Conservation (phyloP, 1,140 invertebrate species). For the Phthorimaea operculella region DNA sequence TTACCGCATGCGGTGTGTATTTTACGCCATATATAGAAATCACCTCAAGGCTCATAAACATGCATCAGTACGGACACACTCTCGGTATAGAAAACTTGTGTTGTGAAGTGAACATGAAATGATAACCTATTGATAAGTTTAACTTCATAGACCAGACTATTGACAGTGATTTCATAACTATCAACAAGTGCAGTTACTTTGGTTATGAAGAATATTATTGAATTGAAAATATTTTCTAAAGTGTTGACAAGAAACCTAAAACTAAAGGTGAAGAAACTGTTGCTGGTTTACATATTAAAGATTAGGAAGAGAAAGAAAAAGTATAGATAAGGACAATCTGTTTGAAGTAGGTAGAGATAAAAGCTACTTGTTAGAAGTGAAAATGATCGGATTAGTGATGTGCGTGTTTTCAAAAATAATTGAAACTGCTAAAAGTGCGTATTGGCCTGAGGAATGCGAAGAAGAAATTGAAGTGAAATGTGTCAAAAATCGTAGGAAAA, state of each 20-base stretch:
- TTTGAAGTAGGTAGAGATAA: neutral
- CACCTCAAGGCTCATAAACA: slow-evolving; percentile 24
- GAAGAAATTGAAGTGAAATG: neutral
- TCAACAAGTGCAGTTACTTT: slow-evolving; percentile 1
- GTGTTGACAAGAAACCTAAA: neutral
- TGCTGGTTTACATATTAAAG: slow-evolving; percentile 25
- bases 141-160: neutral
- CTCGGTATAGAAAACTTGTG: neutral
- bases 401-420: slow-evolving; percentile 44
- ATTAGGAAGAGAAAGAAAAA: slow-evolving; percentile 42
- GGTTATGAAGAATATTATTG: neutral
- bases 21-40: slow-evolving; percentile 45
- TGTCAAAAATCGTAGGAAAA: slow-evolving; percentile 21
- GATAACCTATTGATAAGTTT: slow-evolving; percentile 1
- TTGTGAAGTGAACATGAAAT: neutral
- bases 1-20: slow-evolving; percentile 33
- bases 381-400: slow-evolving; percentile 50
- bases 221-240: neutral
- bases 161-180: slow-evolving; percentile 2
- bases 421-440: slow-evolving; percentile 32
- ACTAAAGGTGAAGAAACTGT: slow-evolving; percentile 6
- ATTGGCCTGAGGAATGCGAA: slow-evolving; percentile 6
- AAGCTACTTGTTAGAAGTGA: neutral
- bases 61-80: neutral
- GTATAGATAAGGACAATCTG: slow-evolving; percentile 12